These are phyloP conservation scores for Nylanderia fulva DNA, from an alignment of 1,140 invertebrate genomes.

Conservation along the genomic window DNA sequence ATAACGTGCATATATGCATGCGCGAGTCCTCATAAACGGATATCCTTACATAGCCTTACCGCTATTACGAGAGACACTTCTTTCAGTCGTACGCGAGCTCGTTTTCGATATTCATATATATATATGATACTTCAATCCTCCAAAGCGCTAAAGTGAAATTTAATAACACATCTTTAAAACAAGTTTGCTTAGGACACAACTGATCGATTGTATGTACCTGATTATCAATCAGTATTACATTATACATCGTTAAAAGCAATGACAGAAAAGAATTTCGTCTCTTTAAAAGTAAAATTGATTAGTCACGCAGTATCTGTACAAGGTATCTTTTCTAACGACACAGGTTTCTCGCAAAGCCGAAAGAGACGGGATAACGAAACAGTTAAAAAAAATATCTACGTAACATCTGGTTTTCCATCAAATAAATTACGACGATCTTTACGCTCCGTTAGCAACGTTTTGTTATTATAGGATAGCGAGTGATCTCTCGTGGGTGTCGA, in stretches of 20 bases:
- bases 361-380: neutral
- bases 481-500: neutral
- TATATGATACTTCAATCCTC: neutral
- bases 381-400: neutral
- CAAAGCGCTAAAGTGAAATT: neutral
- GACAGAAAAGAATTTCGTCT: neutral
- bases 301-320: neutral
- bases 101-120: neutral
- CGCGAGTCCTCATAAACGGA: conserved; percentile 45
- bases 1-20: conserved; percentile 14
- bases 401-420: neutral
- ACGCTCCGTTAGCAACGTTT: neutral
- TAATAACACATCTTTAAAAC: neutral
- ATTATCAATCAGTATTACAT: neutral
- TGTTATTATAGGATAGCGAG: neutral
- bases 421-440: conserved; percentile 11
- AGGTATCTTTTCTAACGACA: neutral
- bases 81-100: neutral
- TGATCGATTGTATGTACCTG: neutral
- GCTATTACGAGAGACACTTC: conserved; percentile 25
- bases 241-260: neutral
- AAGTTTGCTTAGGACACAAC: neutral
- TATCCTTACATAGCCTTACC: conserved; percentile 13
- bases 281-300: neutral
- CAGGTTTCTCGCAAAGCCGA: neutral